Evolutionary conservation across 2,797 vertebrate species (phyloP).

Genomic region (Falco naumanni): DNA sequence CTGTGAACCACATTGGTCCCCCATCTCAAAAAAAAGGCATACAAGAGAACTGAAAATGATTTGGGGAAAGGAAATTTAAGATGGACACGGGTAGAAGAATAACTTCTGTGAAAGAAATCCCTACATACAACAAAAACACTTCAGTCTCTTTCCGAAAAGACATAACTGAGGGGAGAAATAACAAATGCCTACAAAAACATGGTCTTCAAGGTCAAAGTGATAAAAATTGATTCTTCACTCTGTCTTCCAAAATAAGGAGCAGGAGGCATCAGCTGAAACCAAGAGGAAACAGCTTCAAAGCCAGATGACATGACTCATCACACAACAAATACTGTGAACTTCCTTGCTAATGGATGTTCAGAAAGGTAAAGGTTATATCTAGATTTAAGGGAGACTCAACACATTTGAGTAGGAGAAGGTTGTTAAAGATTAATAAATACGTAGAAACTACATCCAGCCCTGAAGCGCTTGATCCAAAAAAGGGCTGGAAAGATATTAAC

Average conservation of each 20-base stretch:
- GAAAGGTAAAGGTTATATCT: not conserved
- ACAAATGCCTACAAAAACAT: not conserved
- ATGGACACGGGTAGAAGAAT: not conserved
- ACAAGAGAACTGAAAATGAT: not conserved
- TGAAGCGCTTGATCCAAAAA: not conserved
- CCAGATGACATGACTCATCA: not conserved
- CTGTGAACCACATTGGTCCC: not conserved
- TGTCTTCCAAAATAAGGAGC: slow-evolving; percentile 18
- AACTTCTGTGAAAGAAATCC: not conserved
- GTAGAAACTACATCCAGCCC: not conserved
- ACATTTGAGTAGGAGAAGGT: not conserved
- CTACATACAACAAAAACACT: not conserved
- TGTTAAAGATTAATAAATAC: not conserved
- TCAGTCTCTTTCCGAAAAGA: not conserved
- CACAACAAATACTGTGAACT: not conserved
- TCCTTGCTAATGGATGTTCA: not conserved
- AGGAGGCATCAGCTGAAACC: not conserved
- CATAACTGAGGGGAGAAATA: not conserved
- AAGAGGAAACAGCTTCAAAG: slow-evolving; percentile 3
- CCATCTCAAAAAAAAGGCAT: not conserved
- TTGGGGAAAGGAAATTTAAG: not conserved
- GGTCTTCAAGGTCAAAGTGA: slow-evolving; percentile 32
- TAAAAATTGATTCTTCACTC: slow-evolving; percentile 44
- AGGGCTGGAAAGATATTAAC: not conserved
- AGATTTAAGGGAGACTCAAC: not conserved